These are phyloP conservation scores for Sphaerophoria taeniata DNA, from an alignment of 2,888 invertebrate species.

Conservation along the genomic window DNA sequence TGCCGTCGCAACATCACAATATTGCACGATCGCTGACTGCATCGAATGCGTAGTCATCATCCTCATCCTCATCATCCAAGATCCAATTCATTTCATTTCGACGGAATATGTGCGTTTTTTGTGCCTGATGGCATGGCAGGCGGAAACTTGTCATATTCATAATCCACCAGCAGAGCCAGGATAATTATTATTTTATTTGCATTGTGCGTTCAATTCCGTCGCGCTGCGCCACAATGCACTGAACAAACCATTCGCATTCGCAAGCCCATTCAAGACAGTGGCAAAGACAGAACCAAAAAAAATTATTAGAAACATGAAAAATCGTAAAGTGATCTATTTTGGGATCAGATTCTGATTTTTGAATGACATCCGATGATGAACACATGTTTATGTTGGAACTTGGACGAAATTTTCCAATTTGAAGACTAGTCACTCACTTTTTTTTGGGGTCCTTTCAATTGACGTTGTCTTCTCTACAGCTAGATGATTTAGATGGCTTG, in stretches of 20 bases:
- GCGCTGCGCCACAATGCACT: neutral
- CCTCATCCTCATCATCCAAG: neutral
- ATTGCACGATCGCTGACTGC: conserved; percentile 34
- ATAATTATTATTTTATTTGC: conserved; percentile 74
- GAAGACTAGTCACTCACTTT: conserved; percentile 74
- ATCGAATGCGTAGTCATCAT: conserved; percentile 52
- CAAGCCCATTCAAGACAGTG: neutral
- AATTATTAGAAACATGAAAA: conserved; percentile 42
- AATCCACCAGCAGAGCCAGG: conserved; percentile 41
- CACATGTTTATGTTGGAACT: conserved; percentile 78
- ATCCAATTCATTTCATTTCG: neutral
- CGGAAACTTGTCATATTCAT: conserved; percentile 71
- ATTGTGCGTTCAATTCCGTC: conserved; percentile 50
- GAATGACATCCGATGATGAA: conserved; percentile 79
- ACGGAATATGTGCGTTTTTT: neutral
- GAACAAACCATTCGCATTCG: neutral
- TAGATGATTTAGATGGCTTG: neutral
- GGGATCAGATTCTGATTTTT: conserved; percentile 74
- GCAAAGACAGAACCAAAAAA: conserved; percentile 19
- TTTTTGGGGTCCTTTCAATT: conserved; percentile 64
- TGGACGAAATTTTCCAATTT: conserved; percentile 74
- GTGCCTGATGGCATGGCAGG: conserved; percentile 38
- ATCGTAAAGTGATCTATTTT: conserved; percentile 75
- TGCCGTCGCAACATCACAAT: conserved; percentile 42
- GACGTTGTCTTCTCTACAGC: conserved; percentile 58